phyloP scores from a whole-genome alignment of 2,797 vertebrate genomes.

The Darevskia nairensis region DNA sequence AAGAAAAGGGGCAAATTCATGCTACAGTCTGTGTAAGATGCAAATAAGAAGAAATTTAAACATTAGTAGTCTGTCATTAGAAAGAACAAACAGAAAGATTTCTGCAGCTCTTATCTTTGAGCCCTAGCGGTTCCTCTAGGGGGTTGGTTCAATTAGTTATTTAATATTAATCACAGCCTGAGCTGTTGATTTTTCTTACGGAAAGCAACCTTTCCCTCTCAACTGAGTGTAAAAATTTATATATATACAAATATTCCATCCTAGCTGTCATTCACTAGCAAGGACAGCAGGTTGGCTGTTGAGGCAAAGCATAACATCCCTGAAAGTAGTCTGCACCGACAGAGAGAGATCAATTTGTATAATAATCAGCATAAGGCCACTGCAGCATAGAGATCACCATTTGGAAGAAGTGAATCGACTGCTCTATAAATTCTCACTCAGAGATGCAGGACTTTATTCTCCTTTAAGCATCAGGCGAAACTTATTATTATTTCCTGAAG shows the following conservation, averaged over 20 bases:
- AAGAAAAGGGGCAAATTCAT: not conserved
- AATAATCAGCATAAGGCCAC: slow-evolving; percentile 50
- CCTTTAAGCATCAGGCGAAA: too few species aligned
- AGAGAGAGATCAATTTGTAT: slow-evolving; percentile 34
- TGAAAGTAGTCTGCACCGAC: not conserved
- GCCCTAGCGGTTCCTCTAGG: slow-evolving; percentile 58
- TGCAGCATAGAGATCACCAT: slow-evolving; percentile 12
- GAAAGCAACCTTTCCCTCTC: slow-evolving; percentile 50
- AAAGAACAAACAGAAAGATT: slow-evolving; percentile 71
- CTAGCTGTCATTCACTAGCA: slow-evolving; percentile 14
- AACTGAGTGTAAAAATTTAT: slow-evolving; percentile 22
- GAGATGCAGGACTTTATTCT: not conserved
- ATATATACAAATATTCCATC: not conserved
- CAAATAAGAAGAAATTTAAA: slow-evolving; percentile 64
- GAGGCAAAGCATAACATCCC: not conserved
- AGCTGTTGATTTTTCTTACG: slow-evolving; percentile 44
- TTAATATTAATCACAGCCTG: slow-evolving; percentile 58
- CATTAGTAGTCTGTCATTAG: slow-evolving; percentile 50
- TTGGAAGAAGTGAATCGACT: slow-evolving; percentile 35
- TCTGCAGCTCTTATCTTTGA: slow-evolving; percentile 56
- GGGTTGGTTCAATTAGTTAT: slow-evolving; percentile 66
- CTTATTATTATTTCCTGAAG: too few species aligned
- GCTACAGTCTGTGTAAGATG: slow-evolving; percentile 12
- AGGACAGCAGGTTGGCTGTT: not conserved
- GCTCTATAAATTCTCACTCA: slow-evolving; percentile 33